Conservation (phyloP, 2,113 vertebrate species). For the Microcebus jonahi region DNA sequence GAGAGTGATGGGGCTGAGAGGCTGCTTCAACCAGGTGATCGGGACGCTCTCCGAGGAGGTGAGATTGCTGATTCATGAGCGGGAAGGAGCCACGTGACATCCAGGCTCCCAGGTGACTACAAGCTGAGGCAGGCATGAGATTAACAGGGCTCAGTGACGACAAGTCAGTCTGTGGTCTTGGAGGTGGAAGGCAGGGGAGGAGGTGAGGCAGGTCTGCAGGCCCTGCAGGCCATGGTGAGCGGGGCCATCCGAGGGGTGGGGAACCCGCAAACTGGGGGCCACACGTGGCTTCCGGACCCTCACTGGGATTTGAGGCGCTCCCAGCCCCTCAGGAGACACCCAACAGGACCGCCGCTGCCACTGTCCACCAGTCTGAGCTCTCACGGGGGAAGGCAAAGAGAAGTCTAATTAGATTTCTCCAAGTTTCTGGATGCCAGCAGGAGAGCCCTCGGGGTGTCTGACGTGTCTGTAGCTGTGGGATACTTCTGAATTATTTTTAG, state of each 20-base stretch:
- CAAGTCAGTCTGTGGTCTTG: not conserved
- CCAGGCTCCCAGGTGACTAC: not conserved
- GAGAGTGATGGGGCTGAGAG: not conserved
- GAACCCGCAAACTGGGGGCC: too few relatives aligned
- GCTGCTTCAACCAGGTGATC: not conserved
- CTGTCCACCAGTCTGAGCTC: not conserved
- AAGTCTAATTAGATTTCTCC: not conserved
- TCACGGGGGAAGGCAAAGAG: not conserved
- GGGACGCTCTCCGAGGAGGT: not conserved
- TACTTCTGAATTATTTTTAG: not conserved
- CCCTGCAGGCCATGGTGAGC: accelerated
- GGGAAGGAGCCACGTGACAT: not conserved
- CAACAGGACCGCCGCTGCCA: too few relatives aligned
- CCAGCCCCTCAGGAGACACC: not conserved
- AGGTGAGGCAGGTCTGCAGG: not conserved
- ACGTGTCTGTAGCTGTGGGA: not conserved
- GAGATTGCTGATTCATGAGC: not conserved
- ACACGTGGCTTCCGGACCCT: not conserved
- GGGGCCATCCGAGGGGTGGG: not conserved
- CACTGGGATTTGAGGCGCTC: not conserved
- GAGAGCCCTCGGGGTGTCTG: not conserved
- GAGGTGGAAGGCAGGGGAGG: not conserved
- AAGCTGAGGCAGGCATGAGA: not conserved
- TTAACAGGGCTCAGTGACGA: too few relatives aligned
- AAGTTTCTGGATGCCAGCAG: not conserved